Evolutionary conservation across 2,797 vertebrate species (phyloP), one percentile per base, ranked within the genome.

Genomic region (Lophotriccus pileatus): DNA sequence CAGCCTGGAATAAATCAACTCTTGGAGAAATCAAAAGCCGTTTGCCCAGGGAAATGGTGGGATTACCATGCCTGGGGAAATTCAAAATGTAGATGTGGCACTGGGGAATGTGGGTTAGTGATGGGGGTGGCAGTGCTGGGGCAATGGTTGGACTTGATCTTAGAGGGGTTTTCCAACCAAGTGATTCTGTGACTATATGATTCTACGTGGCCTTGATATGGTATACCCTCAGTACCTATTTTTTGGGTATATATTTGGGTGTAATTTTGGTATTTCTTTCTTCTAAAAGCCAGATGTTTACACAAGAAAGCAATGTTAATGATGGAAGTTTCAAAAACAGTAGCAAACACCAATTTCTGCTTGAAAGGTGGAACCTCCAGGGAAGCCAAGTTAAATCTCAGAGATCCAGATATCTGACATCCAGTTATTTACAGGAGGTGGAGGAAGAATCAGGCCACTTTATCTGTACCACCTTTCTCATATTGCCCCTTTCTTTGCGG

Each of bases 251-350:
- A 3, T 39, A 10, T 53, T 66, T 58, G 32, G 1, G 1, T 56
- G 5, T 47, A 60, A 22, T 12, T 73, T 20, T 7, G 50, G 16
- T 27, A n/a, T 72, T 92, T 76, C 0, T 1, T 32, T 76, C 62
- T 84, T 52, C 52, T 56, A 11, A 72, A 78, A 58, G 9, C 13
- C 47, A 23, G 14, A 17, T 34, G 11, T 58, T 78, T 55, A 23
- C 2, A 0, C 6, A 14, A 56, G 30, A 49, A 82, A 62, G 4
- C 24, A 30, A 39, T 2, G 2, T 17, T 37, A 32, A 36, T 17
- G n/a, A 6, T 63, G 14, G 9, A 78, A 63, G 16, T 25, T 13
- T 5, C 21, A 64, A 77, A 73, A 93, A 20, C 21, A 81, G 20
- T 23, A 37, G 10, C 15, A 62, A 73, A 44, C 20, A 15, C 4